Conservation (phyloP, 2,888 invertebrate species). For the Pollenia angustigena region DNA sequence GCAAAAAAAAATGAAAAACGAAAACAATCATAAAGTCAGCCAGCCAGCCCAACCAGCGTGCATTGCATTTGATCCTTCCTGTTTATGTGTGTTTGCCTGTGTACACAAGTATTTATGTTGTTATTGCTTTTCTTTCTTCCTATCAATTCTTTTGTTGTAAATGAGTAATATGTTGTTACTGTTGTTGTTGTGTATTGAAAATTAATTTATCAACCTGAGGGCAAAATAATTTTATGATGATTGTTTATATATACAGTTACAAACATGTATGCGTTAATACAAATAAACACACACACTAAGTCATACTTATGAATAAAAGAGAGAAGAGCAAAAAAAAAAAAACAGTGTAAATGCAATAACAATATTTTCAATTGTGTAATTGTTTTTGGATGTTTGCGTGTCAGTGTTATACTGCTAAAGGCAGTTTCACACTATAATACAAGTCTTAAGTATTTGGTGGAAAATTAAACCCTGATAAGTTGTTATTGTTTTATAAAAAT, state of each 20-base stretch:
- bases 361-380: conserved; percentile 30
- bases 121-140: conserved; percentile 22
- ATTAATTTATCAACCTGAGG: conserved; percentile 76
- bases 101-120: conserved; percentile 16
- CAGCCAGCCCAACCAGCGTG: conserved; percentile 14
- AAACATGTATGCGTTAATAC: not conserved
- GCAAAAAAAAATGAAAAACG: not conserved
- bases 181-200: conserved; percentile 58
- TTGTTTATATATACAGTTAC: conserved; percentile 67
- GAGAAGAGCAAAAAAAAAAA: not conserved
- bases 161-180: not conserved
- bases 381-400: not conserved
- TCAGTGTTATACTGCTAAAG: not conserved
- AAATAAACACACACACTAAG: not conserved
- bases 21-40: conserved; percentile 48
- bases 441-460: too few species aligned
- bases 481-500: too few species aligned
- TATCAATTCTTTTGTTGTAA: conserved; percentile 15
- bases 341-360: conserved; percentile 26
- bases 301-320: not conserved
- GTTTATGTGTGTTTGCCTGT: conserved; percentile 23
- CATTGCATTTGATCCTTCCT: conserved; percentile 59
- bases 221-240: conserved; percentile 75
- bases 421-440: too few species aligned
- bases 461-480: too few species aligned